Percentiles rank a stretch among this genome's conserved stretches.
Evolutionary conservation across 2,797 vertebrate species (phyloP).

Genomic region (Sebastes nivosus): DNA sequence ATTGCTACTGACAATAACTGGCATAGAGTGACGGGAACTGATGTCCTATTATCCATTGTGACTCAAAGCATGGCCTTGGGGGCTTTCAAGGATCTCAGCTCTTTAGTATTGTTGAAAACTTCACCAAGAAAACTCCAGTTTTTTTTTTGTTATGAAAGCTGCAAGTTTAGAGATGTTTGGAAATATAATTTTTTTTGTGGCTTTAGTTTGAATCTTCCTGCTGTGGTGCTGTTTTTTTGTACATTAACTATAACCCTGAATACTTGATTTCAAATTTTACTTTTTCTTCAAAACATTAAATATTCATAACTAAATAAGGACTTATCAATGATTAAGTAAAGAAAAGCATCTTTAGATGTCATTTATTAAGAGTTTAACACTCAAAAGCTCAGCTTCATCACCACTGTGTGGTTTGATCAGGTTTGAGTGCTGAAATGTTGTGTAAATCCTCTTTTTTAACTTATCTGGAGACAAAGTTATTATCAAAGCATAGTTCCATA

Average conservation of each 20-base stretch:
- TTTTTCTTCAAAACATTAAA: neutral
- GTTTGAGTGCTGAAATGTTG: neutral
- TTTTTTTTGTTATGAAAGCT: neutral
- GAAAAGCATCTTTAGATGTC: neutral
- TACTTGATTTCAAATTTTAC: neutral
- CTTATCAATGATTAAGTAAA: no score
- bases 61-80: neutral
- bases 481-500: neutral
- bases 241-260: neutral
- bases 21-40: neutral
- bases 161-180: neutral
- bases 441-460: neutral
- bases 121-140: neutral
- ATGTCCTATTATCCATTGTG: neutral
- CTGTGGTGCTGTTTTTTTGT: neutral
- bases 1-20: conserved; percentile 12
- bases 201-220: neutral
- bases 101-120: neutral
- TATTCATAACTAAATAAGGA: neutral
- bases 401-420: neutral
- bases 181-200: neutral
- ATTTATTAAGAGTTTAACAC: neutral
- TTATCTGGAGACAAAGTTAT: neutral
- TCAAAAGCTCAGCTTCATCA: neutral
- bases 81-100: neutral